Base-by-base conservation (phyloP, 2,113 vertebrate genomes). In the Apeltes quadracus region DNA sequence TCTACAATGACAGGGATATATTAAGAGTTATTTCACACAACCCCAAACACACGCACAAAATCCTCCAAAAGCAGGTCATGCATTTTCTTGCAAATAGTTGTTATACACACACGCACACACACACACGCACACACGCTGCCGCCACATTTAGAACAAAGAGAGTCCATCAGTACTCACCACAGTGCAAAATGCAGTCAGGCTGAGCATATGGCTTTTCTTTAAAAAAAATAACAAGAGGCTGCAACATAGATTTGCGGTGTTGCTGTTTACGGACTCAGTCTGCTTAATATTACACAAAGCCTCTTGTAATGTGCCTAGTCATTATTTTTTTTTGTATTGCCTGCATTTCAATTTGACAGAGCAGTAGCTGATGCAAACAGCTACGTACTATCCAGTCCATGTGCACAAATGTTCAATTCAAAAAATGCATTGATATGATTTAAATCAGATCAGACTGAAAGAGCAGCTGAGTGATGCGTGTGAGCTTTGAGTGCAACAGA, bases 1-100 rank as follows among this genome's bases (percentile, higher is more conserved):
- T 99, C 98, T 99, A 98, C 92, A 99, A 98, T 87, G 90, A 92
- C 90, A 96, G 96, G 97, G 96, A 97, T 97, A 96, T 83, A 96
- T 96, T 91, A 96, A 98, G 93, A 97, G 95, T 98, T 97, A 98
- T 91, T 96, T 92, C 85, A 92, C 84, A 92, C 84, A 81, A 67
- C 83, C 88, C 87, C 88, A 88, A 83, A 82, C 83, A 82, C 73
- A 69, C 54, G 75, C 61, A 78, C 50, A 74, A 22, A 61, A 75
- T 61, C 66, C 59, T 59, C 61, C 58, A 84, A 77, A 68, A 69
- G 81, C 75, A 84, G 75, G 75, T 81, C 90, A 92, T 91, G 91
- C 91, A 88, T 73, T 78, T 75, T 74, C 65, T 71, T 77, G 59
- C 74, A 81, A 54, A 84, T 46, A 34, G 10, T 66, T 54, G 22